These are phyloP conservation scores for Tipula vernalis DNA, from an alignment of 2,888 invertebrate species.

Conservation along the genomic window DNA sequence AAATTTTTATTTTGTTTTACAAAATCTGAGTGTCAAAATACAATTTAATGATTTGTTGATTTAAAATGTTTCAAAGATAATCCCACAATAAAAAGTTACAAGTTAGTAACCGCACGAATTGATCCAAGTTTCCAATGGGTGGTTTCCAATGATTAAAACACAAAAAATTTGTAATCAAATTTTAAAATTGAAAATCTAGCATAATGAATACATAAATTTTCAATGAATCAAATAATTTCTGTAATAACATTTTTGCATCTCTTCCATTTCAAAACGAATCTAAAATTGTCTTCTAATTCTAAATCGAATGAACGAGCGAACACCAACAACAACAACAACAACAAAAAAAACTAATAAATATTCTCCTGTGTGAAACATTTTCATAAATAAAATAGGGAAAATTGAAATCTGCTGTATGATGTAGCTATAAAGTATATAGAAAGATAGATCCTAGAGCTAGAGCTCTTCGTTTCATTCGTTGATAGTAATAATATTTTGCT, in stretches of 20 bases:
- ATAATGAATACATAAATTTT: not conserved
- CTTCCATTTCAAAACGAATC: not conserved
- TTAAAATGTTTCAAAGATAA: too few species aligned
- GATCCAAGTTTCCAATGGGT: too few species aligned
- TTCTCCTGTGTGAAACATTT: not conserved
- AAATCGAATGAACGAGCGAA: not conserved
- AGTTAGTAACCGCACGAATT: too few species aligned
- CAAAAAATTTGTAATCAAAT: not conserved
- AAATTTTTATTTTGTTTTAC: too few species aligned
- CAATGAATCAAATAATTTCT: not conserved
- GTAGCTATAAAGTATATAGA: not conserved
- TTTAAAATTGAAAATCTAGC: not conserved
- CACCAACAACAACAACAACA: not conserved
- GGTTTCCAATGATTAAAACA: too few species aligned
- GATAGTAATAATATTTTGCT: not conserved
- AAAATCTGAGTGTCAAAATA: too few species aligned
- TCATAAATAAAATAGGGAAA: not conserved
- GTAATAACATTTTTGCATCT: not conserved
- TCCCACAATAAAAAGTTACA: too few species aligned
- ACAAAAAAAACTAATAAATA: not conserved
- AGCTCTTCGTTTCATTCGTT: not conserved
- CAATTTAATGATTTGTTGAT: too few species aligned
- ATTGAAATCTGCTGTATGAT: not conserved
- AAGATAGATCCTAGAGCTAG: not conserved
- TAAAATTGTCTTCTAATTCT: constrained; percentile 4